Evolutionary conservation across 2,888 invertebrate genomes (phyloP), one percentile per base, ranked within the genome.

Genomic region (Leptinotarsa rubiginosa): DNA sequence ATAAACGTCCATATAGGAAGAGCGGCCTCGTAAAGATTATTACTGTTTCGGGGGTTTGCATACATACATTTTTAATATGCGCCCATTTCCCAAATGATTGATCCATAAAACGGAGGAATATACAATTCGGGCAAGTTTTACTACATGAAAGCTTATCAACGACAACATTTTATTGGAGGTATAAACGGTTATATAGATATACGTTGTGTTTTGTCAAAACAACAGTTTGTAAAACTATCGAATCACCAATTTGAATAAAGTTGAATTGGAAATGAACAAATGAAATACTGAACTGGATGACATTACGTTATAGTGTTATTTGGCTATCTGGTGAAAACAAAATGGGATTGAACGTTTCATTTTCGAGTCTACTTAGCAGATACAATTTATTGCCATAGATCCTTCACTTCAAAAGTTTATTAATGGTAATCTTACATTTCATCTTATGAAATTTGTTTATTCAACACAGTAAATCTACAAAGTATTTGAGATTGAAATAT

Each of bases 21-120:
- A 75, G 79, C 31, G 79, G 82, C 81, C 65, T 80, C 82, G 82
- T 83, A 83, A 82, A 83, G 83, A 84, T 84, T 84, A 85, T 84
- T 83, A 83, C 85, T 82, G 83, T 82, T 80, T 78, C 78, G 77
- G 75, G 82, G 79, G 81, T 84, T 83, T 84, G 83, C 83, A 83
- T 84, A 81, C 80, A 83, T 84, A 82, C 83, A 84, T 84, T 82
- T 83, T 84, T 81, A 81, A 80, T 81, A 78, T 75, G 72, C 73
- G 75, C 56, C 74, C 74, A 71, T 78, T 78, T 77, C 78, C 73
- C 75, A 77, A 79, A 79, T 79, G 81, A 81, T 81, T 81, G 81
- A 80, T 80, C 78, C 78, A 81, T 81, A 81, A 81, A 80, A 80
- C 65, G 64, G 69, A 71, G 73, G 74, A 73, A 77, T 77, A 79